Evolutionary conservation across 2,113 vertebrate species (phyloP).

Genomic region (Gobio gobio): DNA sequence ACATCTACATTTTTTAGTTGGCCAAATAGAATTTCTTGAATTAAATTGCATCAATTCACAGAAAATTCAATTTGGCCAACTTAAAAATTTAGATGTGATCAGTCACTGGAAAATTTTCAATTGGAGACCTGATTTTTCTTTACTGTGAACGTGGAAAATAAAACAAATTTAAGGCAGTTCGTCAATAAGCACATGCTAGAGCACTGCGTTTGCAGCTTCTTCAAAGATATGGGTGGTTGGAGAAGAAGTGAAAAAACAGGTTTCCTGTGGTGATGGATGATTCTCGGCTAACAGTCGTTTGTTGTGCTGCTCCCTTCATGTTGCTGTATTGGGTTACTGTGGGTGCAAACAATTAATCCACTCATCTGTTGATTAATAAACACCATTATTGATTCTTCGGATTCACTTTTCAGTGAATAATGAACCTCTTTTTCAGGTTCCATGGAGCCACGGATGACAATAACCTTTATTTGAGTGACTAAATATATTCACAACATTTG

Average conservation of each 20-base stretch:
- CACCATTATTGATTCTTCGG: background rate
- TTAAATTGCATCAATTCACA: too few species aligned
- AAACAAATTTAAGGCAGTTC: background rate
- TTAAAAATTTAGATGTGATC: too few species aligned
- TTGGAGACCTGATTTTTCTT: too few species aligned
- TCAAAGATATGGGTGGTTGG: conserved; percentile 33
- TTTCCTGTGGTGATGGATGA: conserved; percentile 74
- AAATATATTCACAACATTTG: background rate
- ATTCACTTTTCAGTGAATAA: background rate
- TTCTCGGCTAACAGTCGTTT: conserved; percentile 74
- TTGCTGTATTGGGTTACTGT: background rate
- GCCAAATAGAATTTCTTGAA: too few species aligned
- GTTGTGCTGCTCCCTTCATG: conserved; percentile 58
- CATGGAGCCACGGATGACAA: too few species aligned
- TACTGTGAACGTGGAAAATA: background rate
- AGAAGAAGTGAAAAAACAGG: conserved; percentile 69
- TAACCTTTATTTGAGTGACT: too few species aligned
- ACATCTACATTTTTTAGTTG: too few species aligned
- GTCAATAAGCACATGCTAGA: background rate
- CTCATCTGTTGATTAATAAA: conserved; percentile 13
- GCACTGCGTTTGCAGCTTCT: background rate
- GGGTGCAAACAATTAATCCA: background rate
- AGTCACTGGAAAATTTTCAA: too few species aligned
- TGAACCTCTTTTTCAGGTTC: background rate
- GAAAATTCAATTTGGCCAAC: too few species aligned